Evolutionary conservation across 2,888 invertebrate species (phyloP), one percentile per base, ranked within the genome.

Genomic region (Eledona agricola): DNA sequence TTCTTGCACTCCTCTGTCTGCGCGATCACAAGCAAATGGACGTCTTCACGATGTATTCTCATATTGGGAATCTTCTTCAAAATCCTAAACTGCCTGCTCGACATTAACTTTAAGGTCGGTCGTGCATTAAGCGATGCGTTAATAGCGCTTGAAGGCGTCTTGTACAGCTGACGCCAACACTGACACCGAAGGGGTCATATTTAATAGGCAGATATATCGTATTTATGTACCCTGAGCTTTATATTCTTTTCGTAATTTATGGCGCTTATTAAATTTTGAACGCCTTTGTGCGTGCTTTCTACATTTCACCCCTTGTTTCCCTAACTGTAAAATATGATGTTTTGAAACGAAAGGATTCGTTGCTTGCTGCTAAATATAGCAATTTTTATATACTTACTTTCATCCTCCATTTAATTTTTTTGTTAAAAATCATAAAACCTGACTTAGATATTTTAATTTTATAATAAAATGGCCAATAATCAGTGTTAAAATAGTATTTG

Each of bases 101-200:
- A 16, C 31, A 20, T 31, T 26, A 31, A 43, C 43, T 25, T 45
- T 32, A 12, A 16, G 11, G 31, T 7, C 11, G 25, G 13, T 22
- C 20, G 19, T 43, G 38, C 23, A 38, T 10, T 3, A 50, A 23
- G 25, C 34, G 26, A 34, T 28, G 34, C 23, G 47, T 47, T 37
- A 47, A 46, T 35, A 34, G 13, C 15, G 28, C 19, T 35, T 26
- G 17, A 37, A 50, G 22, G 15, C 28, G 51, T 35, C 51, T 28
- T 29, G 9, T 16, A 43, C 51, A 51, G 35, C 37, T 31, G 43
- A 26, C 37, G 31, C 28, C 51, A 11, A 51, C 51, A 45, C 22
- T 11, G 28, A 23, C 42, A 42, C 23, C 25, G 10, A 35, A 25
- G 9, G 26, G 38, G 26, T 40, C 25, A 50, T 34, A 50, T 50